Base-by-base conservation (phyloP, 2,797 vertebrate genomes). In the Pygocentrus nattereri region DNA sequence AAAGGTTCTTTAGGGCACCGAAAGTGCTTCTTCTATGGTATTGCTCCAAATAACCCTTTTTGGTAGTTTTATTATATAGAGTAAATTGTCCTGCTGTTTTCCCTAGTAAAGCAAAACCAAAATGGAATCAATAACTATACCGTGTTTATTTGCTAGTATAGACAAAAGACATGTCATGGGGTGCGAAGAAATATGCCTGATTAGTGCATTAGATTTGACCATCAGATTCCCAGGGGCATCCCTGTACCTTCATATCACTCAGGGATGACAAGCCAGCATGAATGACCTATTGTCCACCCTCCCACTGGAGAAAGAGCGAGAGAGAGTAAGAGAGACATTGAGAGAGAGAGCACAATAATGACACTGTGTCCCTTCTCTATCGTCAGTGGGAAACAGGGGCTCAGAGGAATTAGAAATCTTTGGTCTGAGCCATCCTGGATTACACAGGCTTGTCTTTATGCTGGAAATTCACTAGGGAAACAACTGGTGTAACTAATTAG, bases 241-340 rank as follows among this genome's bases (percentile, higher is more conserved):
- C 82, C 70, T 81, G 70, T 78, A 85, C 80, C 84, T 88, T 84
- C 68, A 78, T 80, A 58, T 79, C 85, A 86, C 77, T 86, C 78
- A 80, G 59, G 50, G 67, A 82, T 78, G 84, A 83, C 76, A 76
- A 77, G 81, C 56, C 61, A 68, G 65, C 70, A 88, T 88, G 88
- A 90, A 90, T 88, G 81, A 89, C 83, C 86, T 82, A 86, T 90
- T 90, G 87, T 89, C 87, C 85, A 74, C 44, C 27, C 62, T 82
- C 56, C 64, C 76, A 77, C 68, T 74, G 27, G 44, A 85, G 58
- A 75, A 19, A 30, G 61, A 72, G 65, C 52, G 61, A 79, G 65
- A 65, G 78, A 56, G 19, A 52, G 15, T 18, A 23, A 38, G 31
- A 18, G 27, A 61, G 27, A 73, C 41, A 67, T 58, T 18, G 23